Evolutionary conservation across 2,888 invertebrate species (phyloP), one percentile per base, ranked within the genome.

Genomic region (Cloeon dipterum): DNA sequence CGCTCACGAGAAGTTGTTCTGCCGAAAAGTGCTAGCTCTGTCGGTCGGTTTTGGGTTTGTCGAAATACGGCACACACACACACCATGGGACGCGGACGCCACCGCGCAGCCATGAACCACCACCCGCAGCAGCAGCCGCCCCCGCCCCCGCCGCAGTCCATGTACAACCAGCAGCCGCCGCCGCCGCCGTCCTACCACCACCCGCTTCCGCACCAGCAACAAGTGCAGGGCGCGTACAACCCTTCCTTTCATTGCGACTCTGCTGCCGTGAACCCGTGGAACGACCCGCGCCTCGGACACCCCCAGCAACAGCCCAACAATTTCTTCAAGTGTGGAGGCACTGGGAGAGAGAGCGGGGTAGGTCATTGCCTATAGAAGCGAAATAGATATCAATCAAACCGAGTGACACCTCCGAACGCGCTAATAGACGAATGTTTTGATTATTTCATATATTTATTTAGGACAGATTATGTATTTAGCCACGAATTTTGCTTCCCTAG

Each of bases 341-440:
- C 8, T 20, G 32, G 32, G 32, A 20, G 32, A 18, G 32, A 32
- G 32, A 32, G 32, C 10, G 32, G 32, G 32, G 32, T 32, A 32
- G n/a, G n/a, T n/a, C n/a, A n/a, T n/a, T n/a, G n/a, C n/a, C n/a
- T n/a, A n/a, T n/a, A n/a, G n/a, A n/a, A n/a, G n/a, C n/a, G n/a
- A n/a, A n/a, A n/a, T n/a, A n/a, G n/a, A n/a, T n/a, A n/a, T n/a
- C n/a, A n/a, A n/a, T n/a, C n/a, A n/a, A n/a, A n/a, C n/a, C n/a
- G n/a, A n/a, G n/a, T n/a, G n/a, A n/a, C n/a, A n/a, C n/a, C n/a
- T n/a, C n/a, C n/a, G n/a, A n/a, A n/a, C n/a, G n/a, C n/a, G n/a
- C n/a, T n/a, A n/a, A n/a, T n/a, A n/a, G n/a, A n/a, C n/a, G n/a
- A n/a, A n/a, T n/a, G n/a, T n/a, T n/a, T n/a, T n/a, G n/a, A n/a